These are phyloP conservation scores for Trinorchestia longiramus DNA, from an alignment of 1,140 invertebrate species.

Conservation along the genomic window DNA sequence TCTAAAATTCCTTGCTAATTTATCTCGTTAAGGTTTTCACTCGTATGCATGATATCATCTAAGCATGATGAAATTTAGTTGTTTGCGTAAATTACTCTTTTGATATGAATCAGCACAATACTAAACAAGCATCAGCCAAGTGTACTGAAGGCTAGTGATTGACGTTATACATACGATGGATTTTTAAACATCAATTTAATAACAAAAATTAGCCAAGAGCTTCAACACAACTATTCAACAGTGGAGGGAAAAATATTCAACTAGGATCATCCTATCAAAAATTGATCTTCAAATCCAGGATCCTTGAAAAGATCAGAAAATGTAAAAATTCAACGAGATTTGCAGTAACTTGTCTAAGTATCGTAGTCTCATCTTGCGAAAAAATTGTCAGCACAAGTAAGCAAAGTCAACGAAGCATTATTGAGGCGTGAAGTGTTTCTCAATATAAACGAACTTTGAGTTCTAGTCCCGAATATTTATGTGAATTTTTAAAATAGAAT, in stretches of 20 bases:
- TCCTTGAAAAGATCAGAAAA: not conserved
- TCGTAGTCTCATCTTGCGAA: not conserved
- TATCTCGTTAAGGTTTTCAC: too few species aligned
- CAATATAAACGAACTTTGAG: not conserved
- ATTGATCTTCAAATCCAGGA: not conserved
- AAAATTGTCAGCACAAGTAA: not conserved
- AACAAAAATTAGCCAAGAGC: not conserved
- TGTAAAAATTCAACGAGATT: not conserved
- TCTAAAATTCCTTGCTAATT: too few species aligned
- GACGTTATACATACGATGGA: not conserved
- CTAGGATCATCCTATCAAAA: not conserved
- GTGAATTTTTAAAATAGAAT: too few species aligned
- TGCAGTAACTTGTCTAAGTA: not conserved
- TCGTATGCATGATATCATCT: too few species aligned
- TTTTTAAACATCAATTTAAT: not conserved
- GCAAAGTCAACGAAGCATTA: not conserved
- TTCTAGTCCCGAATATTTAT: not conserved
- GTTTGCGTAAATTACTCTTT: not conserved
- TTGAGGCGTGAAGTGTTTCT: not conserved
- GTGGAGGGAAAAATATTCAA: not conserved
- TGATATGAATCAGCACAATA: not conserved
- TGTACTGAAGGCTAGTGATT: not conserved
- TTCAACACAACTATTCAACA: not conserved
- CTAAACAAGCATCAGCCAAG: not conserved
- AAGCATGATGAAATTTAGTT: too few species aligned